Evolutionary conservation across 2,888 invertebrate genomes (phyloP).

Genomic region (Microctonus brassicae): DNA sequence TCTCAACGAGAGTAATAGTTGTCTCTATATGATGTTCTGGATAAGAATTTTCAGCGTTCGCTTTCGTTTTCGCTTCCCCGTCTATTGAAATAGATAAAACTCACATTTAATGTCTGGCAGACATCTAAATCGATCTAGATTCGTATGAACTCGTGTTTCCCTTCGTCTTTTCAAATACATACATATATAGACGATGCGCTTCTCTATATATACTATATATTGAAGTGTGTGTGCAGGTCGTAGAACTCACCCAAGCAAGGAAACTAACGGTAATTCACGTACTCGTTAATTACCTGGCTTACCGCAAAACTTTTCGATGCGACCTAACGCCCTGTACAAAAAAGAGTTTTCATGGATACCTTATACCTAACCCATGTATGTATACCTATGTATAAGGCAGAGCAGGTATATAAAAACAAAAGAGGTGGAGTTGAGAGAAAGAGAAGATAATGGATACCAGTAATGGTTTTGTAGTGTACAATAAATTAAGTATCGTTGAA

Average conservation of each 20-base stretch:
- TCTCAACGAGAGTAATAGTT: slow-evolving; percentile 25
- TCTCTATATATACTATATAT: slow-evolving; percentile 19
- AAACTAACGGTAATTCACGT: slow-evolving; percentile 56
- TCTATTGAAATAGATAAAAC: slow-evolving; percentile 45
- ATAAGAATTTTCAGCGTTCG: slow-evolving; percentile 35
- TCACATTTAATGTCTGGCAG: slow-evolving; percentile 42
- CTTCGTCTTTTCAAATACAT: slow-evolving; percentile 20
- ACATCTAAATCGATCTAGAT: slow-evolving; percentile 58
- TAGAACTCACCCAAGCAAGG: slow-evolving; percentile 4
- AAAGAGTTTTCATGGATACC: slow-evolving; percentile 47
- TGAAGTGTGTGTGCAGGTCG: slow-evolving; percentile 22
- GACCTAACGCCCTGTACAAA: slow-evolving; percentile 39
- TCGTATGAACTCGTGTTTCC: slow-evolving; percentile 47
- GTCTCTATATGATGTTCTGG: background rate
- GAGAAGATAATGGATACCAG: background rate
- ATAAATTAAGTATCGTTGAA: background rate
- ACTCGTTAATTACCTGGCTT: slow-evolving; percentile 61
- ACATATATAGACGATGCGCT: slow-evolving; percentile 26
- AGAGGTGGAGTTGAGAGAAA: background rate
- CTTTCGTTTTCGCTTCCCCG: slow-evolving; percentile 17
- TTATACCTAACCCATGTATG: too few relatives aligned
- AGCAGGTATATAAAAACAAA: slow-evolving; percentile 57
- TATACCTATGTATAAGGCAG: slow-evolving; percentile 50
- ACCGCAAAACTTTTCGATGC: slow-evolving; percentile 60
- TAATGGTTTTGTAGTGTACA: background rate